A percentile compares a stretch with the other conserved stretches of the same genome.
Conservation (phyloP, 2,888 invertebrate species). For the Lasioglossum oenotherae region DNA sequence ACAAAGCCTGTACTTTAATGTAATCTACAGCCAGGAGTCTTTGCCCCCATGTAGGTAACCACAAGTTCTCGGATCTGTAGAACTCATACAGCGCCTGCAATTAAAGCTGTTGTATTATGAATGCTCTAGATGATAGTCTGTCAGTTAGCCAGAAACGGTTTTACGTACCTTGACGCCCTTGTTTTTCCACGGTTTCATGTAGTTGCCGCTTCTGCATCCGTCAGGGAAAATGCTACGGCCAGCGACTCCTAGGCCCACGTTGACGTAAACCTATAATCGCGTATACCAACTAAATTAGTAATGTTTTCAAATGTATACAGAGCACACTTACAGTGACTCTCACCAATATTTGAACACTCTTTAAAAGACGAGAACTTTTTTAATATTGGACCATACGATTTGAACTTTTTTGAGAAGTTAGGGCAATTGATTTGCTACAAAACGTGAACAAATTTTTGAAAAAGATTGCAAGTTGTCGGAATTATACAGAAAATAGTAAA, state of each 20-base stretch:
- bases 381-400: no score
- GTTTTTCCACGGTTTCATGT: slow-evolving; percentile 92
- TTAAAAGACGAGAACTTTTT: no score
- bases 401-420: no score
- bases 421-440: no score
- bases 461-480: no score
- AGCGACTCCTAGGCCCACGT: slow-evolving; percentile 91
- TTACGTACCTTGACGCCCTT: slow-evolving; percentile 86
- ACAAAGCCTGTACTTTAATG: slow-evolving; percentile 87
- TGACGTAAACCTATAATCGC: slow-evolving; percentile 88
- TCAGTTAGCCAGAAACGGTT: background rate
- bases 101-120: slow-evolving; percentile 1
- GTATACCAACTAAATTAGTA: background rate
- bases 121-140: background rate
- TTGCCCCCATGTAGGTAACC: slow-evolving; percentile 85
- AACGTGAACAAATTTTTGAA: no score
- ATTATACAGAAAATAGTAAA: no score
- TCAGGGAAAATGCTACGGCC: slow-evolving; percentile 91
- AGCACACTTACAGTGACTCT: background rate
- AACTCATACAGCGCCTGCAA: slow-evolving; percentile 81
- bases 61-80: slow-evolving; percentile 82
- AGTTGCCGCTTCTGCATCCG: slow-evolving; percentile 80
- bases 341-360: no score
- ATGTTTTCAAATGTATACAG: background rate
- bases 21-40: slow-evolving; percentile 87